Base-by-base conservation (phyloP, 1,140 invertebrate genomes). In the Aphelenchoides besseyi region DNA sequence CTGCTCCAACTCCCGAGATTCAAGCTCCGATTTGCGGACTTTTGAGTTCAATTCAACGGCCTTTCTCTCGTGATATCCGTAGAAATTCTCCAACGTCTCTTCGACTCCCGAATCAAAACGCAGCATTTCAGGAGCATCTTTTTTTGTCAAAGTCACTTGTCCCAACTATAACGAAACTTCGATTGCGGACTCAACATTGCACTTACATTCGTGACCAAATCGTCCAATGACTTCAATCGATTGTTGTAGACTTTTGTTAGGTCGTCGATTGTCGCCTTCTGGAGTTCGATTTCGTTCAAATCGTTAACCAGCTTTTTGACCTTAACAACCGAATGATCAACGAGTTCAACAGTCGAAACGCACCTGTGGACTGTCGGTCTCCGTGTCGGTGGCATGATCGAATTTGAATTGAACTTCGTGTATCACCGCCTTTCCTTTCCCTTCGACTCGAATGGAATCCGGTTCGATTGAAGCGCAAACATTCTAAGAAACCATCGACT, bases 361-460 rank as follows among this genome's bases (percentile, higher is more conserved):
- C 33, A 76, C 75, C 63, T 73, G 66, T 28, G 77, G 77, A 2
- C 67, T 69, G 52, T 79, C 77, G 32, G 54, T 48, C 52, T 79
- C 77, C 3, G 29, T 28, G 1, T 8, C 28, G 3, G 36, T 59
- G 5, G 57, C 28, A 5, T 59, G 68, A 8, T 68, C 68, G 9
- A 67, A 62, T 64, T 73, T 59, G 54, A 73, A 76, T 55, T 80
- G 70, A 28, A 86, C 85, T 74, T 86, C 85, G 28, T 74, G 75
- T 55, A 86, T 85, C 0, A 77, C 78, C 0, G 84, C 85, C 8
- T 72, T 29, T n/a, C 85, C 85, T 53, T 75, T 76, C 23, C 85
- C 85, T 57, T 85, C 84, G 8, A 86, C 82, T 66, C 85, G 83
- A 68, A 80, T 69, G 1, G 78, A 80, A 35, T 77, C 71, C 26